phyloP scores from a whole-genome alignment of 2,113 vertebrate genomes.

The Plecotus auritus region DNA sequence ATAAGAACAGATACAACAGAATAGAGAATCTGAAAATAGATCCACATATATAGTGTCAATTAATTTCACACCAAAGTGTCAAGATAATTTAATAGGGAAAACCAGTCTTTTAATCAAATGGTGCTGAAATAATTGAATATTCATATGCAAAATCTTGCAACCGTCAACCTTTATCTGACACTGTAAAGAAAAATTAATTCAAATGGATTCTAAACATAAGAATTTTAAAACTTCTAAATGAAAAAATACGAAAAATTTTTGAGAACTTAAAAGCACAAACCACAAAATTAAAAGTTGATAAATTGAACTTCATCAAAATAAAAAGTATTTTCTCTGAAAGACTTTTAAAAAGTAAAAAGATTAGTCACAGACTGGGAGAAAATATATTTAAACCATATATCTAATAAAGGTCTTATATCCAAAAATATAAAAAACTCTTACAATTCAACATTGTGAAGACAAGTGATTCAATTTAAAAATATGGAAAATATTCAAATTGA shows the following conservation, averaged over 20 bases:
- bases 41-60: neutral
- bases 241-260: neutral
- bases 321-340: neutral
- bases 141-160: neutral
- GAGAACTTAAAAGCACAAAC: neutral
- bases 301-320: neutral
- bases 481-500: neutral
- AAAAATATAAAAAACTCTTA: neutral
- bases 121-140: neutral
- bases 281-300: neutral
- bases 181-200: neutral
- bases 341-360: neutral
- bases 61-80: neutral
- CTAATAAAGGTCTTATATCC: neutral
- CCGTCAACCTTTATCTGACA: neutral
- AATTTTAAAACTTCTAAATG: neutral
- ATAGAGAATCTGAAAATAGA: neutral
- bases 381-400: neutral
- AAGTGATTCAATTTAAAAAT: neutral
- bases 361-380: neutral
- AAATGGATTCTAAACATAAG: neutral
- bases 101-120: neutral
- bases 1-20: neutral
- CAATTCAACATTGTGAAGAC: neutral
- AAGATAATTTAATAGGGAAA: neutral